phyloP scores from a whole-genome alignment of 2,113 vertebrate species.

The Sardina pilchardus region DNA sequence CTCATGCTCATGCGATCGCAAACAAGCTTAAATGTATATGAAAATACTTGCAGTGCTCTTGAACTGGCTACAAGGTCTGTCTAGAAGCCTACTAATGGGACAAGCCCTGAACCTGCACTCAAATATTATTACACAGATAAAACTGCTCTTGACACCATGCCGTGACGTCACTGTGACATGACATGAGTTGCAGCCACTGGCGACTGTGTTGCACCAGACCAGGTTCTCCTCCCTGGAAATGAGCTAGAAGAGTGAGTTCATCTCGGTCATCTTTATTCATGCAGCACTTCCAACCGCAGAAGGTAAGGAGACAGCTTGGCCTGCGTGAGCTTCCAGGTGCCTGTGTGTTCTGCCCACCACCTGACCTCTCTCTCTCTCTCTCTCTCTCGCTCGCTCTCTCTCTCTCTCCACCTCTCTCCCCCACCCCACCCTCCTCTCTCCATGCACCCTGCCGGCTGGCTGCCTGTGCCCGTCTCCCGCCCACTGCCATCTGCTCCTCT shows the following conservation, averaged over 20 bases:
- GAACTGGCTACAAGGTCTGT: neutral
- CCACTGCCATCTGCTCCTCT: slow-evolving; percentile 77
- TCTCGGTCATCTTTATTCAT: neutral
- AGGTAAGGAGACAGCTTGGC: slow-evolving; percentile 38
- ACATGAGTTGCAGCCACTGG: neutral
- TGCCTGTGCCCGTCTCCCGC: slow-evolving; percentile 62
- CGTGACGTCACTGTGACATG: neutral
- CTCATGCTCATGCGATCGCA: neutral
- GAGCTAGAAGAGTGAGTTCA: neutral
- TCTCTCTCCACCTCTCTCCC: slow-evolving; percentile 26
- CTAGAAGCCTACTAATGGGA: neutral
- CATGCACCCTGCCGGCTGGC: slow-evolving; percentile 44
- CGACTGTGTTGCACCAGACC: neutral
- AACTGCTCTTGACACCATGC: neutral
- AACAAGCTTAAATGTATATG: neutral
- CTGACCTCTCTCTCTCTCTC: slow-evolving; percentile 57
- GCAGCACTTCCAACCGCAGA: neutral
- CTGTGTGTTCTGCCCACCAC: slow-evolving; percentile 69
- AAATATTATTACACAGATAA: neutral
- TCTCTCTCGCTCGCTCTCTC: neutral
- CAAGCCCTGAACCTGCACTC: neutral
- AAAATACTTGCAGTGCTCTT: neutral
- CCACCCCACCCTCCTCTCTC: slow-evolving; percentile 10
- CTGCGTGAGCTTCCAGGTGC: slow-evolving; percentile 65
- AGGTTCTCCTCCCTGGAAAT: neutral